Base-by-base conservation (phyloP, 2,797 vertebrate species). In the Poecilia velifera region DNA sequence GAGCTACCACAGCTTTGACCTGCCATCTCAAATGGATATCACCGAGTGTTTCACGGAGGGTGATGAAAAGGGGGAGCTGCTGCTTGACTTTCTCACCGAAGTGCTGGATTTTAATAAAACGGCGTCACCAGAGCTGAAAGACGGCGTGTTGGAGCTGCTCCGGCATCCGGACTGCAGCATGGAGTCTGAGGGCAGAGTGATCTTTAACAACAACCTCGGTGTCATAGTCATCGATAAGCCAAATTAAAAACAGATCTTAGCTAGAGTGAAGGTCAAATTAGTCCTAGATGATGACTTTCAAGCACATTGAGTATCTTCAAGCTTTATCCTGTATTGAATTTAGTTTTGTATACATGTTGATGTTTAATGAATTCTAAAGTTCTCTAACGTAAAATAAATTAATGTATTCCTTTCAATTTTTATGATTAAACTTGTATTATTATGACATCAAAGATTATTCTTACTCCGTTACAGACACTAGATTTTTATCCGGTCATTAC, bases 61-160 rank as follows among this genome's bases (percentile, higher is more conserved):
- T 0, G 94, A 96, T 77, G 91, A 94, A 86, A 95, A 95, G 3
- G 98, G 98, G 77, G 97, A 97, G 72, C 89, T 98, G 55, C 89
- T 99, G 88, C 94, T 97, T 76, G 98, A 99, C 88, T 99, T 99
- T 89, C 95, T 99, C 87, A 98, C 98, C 0, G 96, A 98, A 93
- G 96, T 96, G 18, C 77, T 77, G 36, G 84, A 97, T 39, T 99
- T 99, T 89, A 96, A 87, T 77, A 94, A 93, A 82, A 96, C 90
- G 1, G 97, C 97, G 43, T 91, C 97, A 9, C 91, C 95, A 12
- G 94, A 96, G 79, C 93, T 99, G 25, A 98, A 92, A 87, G 86
- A 25, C 1, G 95, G 96, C 25, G 85, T 99, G 55, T 36, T 97
- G 72, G 91, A 96, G 82, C 91, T 97, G 10, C 93, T 99, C 0